Evolutionary conservation across 2,888 invertebrate species (phyloP).

Genomic region (Cryptocephalus moraei): DNA sequence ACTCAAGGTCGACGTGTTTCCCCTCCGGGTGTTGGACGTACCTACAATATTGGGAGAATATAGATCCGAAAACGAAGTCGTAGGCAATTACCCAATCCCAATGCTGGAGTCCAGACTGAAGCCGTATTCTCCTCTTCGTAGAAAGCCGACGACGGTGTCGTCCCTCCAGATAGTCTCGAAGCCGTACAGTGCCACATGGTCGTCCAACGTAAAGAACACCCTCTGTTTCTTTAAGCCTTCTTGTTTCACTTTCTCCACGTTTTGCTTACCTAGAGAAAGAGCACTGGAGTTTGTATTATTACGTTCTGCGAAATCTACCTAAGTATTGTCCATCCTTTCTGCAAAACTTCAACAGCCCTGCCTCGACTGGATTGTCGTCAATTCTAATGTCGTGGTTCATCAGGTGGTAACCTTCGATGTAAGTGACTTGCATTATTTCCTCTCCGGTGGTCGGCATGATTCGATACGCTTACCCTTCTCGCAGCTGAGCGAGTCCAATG

Average conservation of each 20-base stretch:
- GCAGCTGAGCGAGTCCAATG: conserved; percentile 74
- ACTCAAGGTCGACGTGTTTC: conserved; percentile 52
- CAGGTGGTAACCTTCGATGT: conserved; percentile 59
- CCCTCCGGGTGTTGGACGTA: conserved; percentile 49
- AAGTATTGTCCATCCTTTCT: conserved; percentile 67
- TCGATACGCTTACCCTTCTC: conserved; percentile 63
- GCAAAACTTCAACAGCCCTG: conserved; percentile 69
- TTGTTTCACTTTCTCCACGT: conserved; percentile 51
- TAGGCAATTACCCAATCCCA: conserved; percentile 50
- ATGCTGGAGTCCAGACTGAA: conserved; percentile 48
- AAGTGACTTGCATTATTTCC: not conserved
- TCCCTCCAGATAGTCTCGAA: conserved; percentile 76
- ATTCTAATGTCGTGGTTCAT: conserved; percentile 76
- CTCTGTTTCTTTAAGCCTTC: conserved; percentile 65
- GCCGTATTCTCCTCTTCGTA: conserved; percentile 74
- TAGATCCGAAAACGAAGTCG: not conserved
- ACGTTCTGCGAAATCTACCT: not conserved
- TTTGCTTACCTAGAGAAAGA: conserved; percentile 49
- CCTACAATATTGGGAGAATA: conserved; percentile 25
- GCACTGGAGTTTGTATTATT: too few relatives aligned
- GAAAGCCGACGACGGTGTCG: conserved; percentile 64
- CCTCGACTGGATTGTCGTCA: conserved; percentile 81
- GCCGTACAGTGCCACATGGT: conserved; percentile 71
- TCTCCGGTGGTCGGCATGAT: not conserved
- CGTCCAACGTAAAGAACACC: conserved; percentile 60